A percentile compares a stretch with the other conserved stretches of the same genome.
phyloP scores from a whole-genome alignment of 92 coral and sea anemone species.

The Meandrina meandrites region DNA sequence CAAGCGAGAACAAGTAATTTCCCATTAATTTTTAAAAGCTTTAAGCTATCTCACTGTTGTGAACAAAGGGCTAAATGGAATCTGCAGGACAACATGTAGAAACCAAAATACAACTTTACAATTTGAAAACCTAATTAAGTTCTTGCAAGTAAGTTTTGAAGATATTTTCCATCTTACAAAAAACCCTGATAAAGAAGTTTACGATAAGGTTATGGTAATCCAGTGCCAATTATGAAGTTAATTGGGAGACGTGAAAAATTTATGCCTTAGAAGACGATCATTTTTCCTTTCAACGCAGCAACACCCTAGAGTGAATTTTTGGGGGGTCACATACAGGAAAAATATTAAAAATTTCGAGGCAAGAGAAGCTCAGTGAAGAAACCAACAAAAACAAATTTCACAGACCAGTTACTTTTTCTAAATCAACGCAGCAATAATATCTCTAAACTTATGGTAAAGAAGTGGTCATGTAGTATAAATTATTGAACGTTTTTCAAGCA shows the following conservation, averaged over 20 bases:
- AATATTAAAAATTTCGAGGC: background rate
- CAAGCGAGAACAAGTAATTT: constrained; percentile 29
- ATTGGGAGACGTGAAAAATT: constrained; percentile 27
- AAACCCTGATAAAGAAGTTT: background rate
- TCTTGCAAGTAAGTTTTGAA: background rate
- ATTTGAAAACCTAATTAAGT: background rate
- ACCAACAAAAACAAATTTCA: background rate
- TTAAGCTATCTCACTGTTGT: background rate
- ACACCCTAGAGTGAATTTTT: background rate
- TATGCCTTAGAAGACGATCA: constrained; percentile 9
- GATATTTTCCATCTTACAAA: background rate
- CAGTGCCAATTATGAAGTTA: constrained; percentile 20
- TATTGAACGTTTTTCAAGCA: constrained; percentile 20
- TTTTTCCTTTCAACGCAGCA: constrained; percentile 5
- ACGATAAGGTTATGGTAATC: background rate
- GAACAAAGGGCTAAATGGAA: constrained; percentile 15
- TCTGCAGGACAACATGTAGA: constrained; percentile 1
- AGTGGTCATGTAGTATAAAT: constrained; percentile 37
- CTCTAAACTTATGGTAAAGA: constrained; percentile 2
- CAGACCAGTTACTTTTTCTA: background rate
- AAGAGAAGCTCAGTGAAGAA: background rate
- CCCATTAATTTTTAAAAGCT: constrained; percentile 34
- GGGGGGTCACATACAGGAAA: background rate
- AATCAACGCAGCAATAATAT: background rate
- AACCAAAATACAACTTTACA: constrained; percentile 1